Percentiles rank a stretch among this genome's conserved stretches.
Conservation (phyloP, 1,140 invertebrate species). For the Bactericera cockerelli region DNA sequence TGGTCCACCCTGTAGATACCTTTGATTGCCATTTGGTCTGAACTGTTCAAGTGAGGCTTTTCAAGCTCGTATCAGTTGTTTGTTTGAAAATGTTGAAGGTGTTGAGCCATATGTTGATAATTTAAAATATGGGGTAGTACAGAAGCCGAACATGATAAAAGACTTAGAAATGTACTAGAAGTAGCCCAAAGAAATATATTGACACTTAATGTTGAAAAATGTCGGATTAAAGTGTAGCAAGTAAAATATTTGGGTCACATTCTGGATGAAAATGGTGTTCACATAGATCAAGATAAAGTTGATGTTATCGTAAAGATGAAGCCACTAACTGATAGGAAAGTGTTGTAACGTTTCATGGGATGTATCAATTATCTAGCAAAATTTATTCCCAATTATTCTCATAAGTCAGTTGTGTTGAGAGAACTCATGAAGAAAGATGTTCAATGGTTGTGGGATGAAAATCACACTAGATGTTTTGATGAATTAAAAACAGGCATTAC, state of each 20-base stretch:
- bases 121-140: conserved; percentile 24
- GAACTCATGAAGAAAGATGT: conserved; percentile 22
- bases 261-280: not conserved
- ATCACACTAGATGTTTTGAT: conserved; percentile 21
- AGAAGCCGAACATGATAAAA: conserved; percentile 18
- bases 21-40: not conserved
- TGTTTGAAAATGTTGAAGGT: not conserved
- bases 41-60: not conserved
- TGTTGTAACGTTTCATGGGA: not conserved
- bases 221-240: not conserved
- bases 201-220: not conserved
- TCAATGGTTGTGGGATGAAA: conserved; percentile 22
- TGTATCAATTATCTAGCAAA: not conserved
- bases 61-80: not conserved
- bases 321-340: not conserved
- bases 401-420: conserved; percentile 17
- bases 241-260: not conserved
- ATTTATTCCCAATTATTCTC: conserved; percentile 4
- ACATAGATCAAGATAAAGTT: not conserved
- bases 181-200: conserved; percentile 4
- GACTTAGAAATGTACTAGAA: conserved; percentile 25
- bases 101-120: conserved; percentile 23
- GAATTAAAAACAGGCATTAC: conserved; percentile 23
- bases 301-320: not conserved
- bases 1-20: too few relatives aligned